Evolutionary conservation across 2,888 invertebrate genomes (phyloP).

Genomic region (Xestia ashworthii): DNA sequence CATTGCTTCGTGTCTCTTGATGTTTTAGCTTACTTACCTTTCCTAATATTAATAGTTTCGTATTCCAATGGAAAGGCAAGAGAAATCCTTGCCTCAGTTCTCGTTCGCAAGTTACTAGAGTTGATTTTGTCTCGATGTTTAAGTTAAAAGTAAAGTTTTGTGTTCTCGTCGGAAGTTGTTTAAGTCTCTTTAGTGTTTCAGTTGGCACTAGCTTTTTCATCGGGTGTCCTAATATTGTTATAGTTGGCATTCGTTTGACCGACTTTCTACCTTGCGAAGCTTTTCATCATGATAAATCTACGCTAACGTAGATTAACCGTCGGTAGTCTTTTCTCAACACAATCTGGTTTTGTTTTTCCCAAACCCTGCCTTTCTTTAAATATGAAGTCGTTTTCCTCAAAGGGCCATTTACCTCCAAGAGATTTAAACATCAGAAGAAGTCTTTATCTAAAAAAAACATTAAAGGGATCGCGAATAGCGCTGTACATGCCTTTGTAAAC

Average conservation of each 20-base stretch:
- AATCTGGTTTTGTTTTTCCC: constrained; percentile 41
- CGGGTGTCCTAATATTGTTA: background rate
- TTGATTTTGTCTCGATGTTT: constrained; percentile 28
- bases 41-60: background rate
- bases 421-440: constrained; percentile 73
- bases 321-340: constrained; percentile 42
- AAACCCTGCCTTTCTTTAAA: constrained; percentile 62
- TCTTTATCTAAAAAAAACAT: constrained; percentile 72
- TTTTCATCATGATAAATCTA: constrained; percentile 22
- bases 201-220: background rate
- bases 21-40: constrained; percentile 9
- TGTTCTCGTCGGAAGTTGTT: constrained; percentile 8
- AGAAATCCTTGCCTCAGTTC: background rate
- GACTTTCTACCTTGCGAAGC: background rate
- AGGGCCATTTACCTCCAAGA: constrained; percentile 76
- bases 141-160: constrained; percentile 23
- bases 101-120: background rate
- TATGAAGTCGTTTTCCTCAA: constrained; percentile 82
- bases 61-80: constrained; percentile 21
- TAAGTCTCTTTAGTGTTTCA: constrained; percentile 17
- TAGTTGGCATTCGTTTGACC: background rate
- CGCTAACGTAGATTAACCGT: constrained; percentile 35
- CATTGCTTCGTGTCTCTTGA: constrained; percentile 42
- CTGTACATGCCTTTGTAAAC: constrained; percentile 43
- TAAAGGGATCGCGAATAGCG: constrained; percentile 61